Base-by-base conservation (phyloP, 2,113 vertebrate genomes). In the Gasterosteus nipponicus region DNA sequence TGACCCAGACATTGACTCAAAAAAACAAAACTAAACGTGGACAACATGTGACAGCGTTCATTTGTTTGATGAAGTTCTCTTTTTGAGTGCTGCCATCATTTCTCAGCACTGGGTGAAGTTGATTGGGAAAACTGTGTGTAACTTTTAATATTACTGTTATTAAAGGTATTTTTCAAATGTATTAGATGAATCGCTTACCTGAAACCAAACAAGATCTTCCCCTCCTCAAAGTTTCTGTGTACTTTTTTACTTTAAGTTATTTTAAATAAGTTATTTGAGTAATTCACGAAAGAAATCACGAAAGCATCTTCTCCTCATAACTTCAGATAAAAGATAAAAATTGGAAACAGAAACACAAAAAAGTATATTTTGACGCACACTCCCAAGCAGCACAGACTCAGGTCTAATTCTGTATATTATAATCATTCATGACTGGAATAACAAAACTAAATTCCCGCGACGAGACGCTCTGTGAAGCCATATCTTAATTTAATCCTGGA, bases 191-290 rank as follows among this genome's bases (percentile, higher is more conserved):
- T 10, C 4, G 54, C 16, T 26, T 11, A 49, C 33, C 3, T 39
- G 15, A 61, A 70, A 11, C 29, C 33, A 7, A 42, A 58, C 22
- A 31, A 0, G 7, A 15, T 38, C 14, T n/a, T 38, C 47, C 31
- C 1, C 11, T 18, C 16, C 6, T 4, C 47, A 41, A 51, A 4
- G 31, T 42, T 59, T 60, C 54, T 22, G 15, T 35, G 15, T 3
- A 53, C 2, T 22, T 69, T 58, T 41, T 59, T 53, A 64, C 59
- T 75, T 58, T 9, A 67, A n/a, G 9, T 33, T 81, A 71, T 77
- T 72, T 73, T 3, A 26, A 26, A 26, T 26, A 26, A 26, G 1
- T 26, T 26, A 26, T 26, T 26, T 26, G 22, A 1, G 22, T 1
- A 26, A 26, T 26, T 26, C 22, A 26, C 22, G 22, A 26, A 26